phyloP scores from a whole-genome alignment of 2,113 vertebrate species.

The Zapus hudsonius region DNA sequence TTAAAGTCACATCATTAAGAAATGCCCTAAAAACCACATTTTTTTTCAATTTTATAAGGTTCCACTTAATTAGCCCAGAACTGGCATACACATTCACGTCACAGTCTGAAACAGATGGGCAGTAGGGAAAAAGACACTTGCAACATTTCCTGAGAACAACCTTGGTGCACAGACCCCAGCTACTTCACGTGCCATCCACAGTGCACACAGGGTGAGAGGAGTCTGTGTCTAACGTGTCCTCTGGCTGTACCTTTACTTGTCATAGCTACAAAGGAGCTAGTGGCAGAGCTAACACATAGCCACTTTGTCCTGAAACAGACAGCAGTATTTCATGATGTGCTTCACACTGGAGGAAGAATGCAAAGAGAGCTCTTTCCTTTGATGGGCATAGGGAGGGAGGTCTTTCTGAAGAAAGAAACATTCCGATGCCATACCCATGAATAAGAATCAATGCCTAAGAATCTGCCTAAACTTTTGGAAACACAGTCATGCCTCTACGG shows the following conservation, averaged over 20 bases:
- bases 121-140: slow-evolving; percentile 44
- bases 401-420: slow-evolving; percentile 74
- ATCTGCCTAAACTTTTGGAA: slow-evolving; percentile 66
- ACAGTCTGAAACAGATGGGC: slow-evolving; percentile 8
- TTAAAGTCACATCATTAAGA: background rate
- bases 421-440: slow-evolving; percentile 69
- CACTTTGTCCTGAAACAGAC: slow-evolving; percentile 74
- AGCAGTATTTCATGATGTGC: slow-evolving; percentile 77
- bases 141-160: slow-evolving; percentile 65
- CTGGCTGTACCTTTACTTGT: slow-evolving; percentile 84
- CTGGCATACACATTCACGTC: slow-evolving; percentile 42
- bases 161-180: slow-evolving; percentile 59
- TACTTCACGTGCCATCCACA: slow-evolving; percentile 73
- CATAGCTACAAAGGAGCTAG: slow-evolving; percentile 83
- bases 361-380: slow-evolving; percentile 74
- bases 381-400: slow-evolving; percentile 73
- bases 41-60: slow-evolving; percentile 47
- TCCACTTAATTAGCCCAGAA: slow-evolving; percentile 53
- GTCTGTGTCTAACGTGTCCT: slow-evolving; percentile 80
- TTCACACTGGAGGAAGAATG: slow-evolving; percentile 75
- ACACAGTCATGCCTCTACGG: slow-evolving; percentile 62
- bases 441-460: slow-evolving; percentile 56
- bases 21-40: background rate
- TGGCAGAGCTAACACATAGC: slow-evolving; percentile 79
- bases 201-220: slow-evolving; percentile 81